Evolutionary conservation across 2,113 vertebrate species (phyloP), one percentile per base, ranked within the genome.

Genomic region (Rutilus rutilus): DNA sequence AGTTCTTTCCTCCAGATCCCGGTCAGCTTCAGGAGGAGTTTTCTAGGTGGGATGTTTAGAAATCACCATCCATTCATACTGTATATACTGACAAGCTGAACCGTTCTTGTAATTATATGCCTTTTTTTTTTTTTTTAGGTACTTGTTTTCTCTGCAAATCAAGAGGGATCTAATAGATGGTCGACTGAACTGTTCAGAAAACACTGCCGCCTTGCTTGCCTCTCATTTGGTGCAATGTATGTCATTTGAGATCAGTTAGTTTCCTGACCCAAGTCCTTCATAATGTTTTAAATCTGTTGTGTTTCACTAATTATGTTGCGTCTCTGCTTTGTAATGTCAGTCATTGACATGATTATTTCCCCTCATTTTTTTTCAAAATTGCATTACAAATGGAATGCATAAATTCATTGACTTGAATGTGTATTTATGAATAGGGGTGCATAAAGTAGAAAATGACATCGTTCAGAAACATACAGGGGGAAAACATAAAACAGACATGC

Each of bases 1-100:
- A 99, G 89, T 99, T 99, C 88, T 99, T 99, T 87, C 98, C 98
- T 8, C 98, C 98, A 1, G 98, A 99, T 82, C 98, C 98, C 0
- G 97, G 97, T 82, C 98, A 99, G 89, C 89, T 99, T 87, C 98
- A 99, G 88, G 98, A 99, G 85, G 98, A 99, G 79, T 97, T 96
- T n/a, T 99, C 97, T 0, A 96, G 97, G 98, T 99, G 89, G 85
- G 87, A 47, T 42, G 36, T 19, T 59, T 25, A 12, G 17, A 82
- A 62, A 69, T 82, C 10, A 12, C 21, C 15, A 33, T 69, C 19
- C 42, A 36, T 52, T 11, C 42, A 52, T 33, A 1, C 5, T 8
- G 30, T 21, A 47, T 45, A 45, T 19, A 11, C 39, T 65, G 15
- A 42, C 21, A n/a, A n/a, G 36, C 1, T 42, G 67, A 71, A 71